Evolutionary conservation across 2,797 vertebrate genomes (phyloP), one percentile per base, ranked within the genome.

Genomic region (Distichodus sexfasciatus): DNA sequence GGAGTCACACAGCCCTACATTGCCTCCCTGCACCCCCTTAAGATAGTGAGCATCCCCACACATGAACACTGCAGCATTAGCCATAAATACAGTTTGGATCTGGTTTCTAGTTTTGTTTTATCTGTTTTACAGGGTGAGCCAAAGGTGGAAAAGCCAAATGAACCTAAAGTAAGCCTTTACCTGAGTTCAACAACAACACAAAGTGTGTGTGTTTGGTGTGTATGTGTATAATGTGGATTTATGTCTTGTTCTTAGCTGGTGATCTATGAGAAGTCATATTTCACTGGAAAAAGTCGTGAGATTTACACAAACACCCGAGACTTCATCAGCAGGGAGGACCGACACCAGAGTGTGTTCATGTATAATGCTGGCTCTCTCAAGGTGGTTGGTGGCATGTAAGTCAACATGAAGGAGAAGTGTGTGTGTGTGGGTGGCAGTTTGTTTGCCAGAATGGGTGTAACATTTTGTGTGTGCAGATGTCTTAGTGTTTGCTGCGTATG

Each of bases 321-420:
- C 76, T 89, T 98, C 78, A 92, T 91, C 77, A 71, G 87, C 26
- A 85, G 89, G 40, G 78, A 54, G 2, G 78, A 90, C 66, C 73
- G 35, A 17, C 87, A 84, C 33, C 91, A 40, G 72, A 87, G 77
- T 0, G 78, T 81, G 26, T 68, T 83, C 12, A 21, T 97, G 89
- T 74, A 82, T 83, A 93, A 70, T 0, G 88, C 86, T 3, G 93
- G 94, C 47, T 98, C 96, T 63, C 76, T 98, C 8, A 92, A 86
- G 19, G 85, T 98, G 21, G 54, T 86, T n/a, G 95, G 96, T 0
- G 96, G 96, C 76, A 94, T 95, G 97, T 99, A 80, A 95, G 97
- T 64, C 35, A 24, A 14, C 12, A 14, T 17, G 31, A 23, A 14
- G 17, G 24, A 21, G 6, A 6, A 12, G 36, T 3, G 55, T 55